Evolutionary conservation across 2,797 vertebrate species (phyloP).

Genomic region (Huso huso): DNA sequence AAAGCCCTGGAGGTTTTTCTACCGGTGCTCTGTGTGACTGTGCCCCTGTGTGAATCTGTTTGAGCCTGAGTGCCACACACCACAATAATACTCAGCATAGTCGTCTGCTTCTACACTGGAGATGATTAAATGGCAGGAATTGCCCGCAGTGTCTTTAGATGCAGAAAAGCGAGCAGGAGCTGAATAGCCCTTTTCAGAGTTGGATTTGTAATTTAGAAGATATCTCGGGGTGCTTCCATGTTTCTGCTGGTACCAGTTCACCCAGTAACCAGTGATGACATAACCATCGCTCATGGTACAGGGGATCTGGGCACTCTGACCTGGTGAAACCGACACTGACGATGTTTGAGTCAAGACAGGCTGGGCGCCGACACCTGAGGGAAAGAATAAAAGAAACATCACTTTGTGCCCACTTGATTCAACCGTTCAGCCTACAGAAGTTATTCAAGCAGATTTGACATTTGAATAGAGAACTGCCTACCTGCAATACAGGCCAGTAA

Average conservation of each 20-base stretch:
- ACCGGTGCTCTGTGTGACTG: too few species aligned
- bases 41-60: too few species aligned
- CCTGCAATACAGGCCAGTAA: too few species aligned
- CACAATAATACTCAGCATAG: constrained; percentile 44
- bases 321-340: constrained; percentile 32
- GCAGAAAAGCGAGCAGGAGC: constrained; percentile 39
- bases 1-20: too few species aligned
- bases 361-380: constrained; percentile 14
- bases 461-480: too few species aligned
- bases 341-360: constrained; percentile 20
- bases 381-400: too few species aligned
- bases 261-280: constrained; percentile 27
- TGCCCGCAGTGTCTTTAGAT: constrained; percentile 24
- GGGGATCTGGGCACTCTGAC: constrained; percentile 36
- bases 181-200: constrained; percentile 14
- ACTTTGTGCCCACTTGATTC: too few species aligned
- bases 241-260: constrained; percentile 50
- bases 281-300: constrained; percentile 38
- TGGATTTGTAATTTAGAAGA: constrained; percentile 43
- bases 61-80: background rate
- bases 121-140: constrained; percentile 43
- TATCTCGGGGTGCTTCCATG: constrained; percentile 31
- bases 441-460: too few species aligned
- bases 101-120: constrained; percentile 30
- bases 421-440: too few species aligned